Evolutionary conservation across 2,888 invertebrate species (phyloP).

Genomic region (Cabera pusaria): DNA sequence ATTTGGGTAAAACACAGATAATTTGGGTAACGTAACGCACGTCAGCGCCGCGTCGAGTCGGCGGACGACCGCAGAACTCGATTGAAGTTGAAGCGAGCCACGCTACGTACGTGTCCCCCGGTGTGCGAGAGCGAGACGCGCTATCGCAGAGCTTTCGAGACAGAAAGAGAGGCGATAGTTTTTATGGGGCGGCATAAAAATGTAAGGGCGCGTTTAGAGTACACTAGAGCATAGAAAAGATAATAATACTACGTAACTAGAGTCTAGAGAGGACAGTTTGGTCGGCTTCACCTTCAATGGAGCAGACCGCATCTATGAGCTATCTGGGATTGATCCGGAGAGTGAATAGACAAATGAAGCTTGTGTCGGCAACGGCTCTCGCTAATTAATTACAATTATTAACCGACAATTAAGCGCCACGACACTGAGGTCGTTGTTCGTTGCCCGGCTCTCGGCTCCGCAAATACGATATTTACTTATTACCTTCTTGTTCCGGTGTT

Average conservation of each 20-base stretch:
- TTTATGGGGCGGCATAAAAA: slow-evolving; percentile 66
- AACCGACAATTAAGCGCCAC: slow-evolving; percentile 59
- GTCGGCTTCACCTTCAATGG: too few species aligned
- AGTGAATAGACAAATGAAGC: slow-evolving; percentile 61
- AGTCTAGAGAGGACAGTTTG: slow-evolving; percentile 20
- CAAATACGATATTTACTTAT: slow-evolving; percentile 5
- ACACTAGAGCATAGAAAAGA: slow-evolving; percentile 28
- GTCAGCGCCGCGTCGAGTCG: slow-evolving; percentile 79
- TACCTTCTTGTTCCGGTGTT: slow-evolving; percentile 9
- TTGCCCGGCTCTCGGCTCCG: slow-evolving; percentile 33
- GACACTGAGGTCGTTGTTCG: slow-evolving; percentile 66
- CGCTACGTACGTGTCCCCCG: slow-evolving; percentile 69
- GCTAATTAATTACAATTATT: slow-evolving; percentile 69
- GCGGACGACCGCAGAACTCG: slow-evolving; percentile 76
- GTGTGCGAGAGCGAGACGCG: slow-evolving; percentile 53
- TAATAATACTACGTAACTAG: too few species aligned
- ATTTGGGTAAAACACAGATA: slow-evolving; percentile 65
- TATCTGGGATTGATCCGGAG: slow-evolving; percentile 64
- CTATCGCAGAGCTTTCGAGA: slow-evolving; percentile 18
- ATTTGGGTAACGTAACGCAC: slow-evolving; percentile 65
- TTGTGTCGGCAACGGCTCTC: slow-evolving; percentile 50
- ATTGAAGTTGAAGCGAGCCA: slow-evolving; percentile 49
- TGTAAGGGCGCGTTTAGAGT: slow-evolving; percentile 63
- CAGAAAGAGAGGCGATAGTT: slow-evolving; percentile 42
- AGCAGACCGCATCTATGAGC: slow-evolving; percentile 45